Percentiles rank a stretch among this genome's conserved stretches.
Conservation (phyloP, 2,113 vertebrate species). For the Pelobates fuscus region DNA sequence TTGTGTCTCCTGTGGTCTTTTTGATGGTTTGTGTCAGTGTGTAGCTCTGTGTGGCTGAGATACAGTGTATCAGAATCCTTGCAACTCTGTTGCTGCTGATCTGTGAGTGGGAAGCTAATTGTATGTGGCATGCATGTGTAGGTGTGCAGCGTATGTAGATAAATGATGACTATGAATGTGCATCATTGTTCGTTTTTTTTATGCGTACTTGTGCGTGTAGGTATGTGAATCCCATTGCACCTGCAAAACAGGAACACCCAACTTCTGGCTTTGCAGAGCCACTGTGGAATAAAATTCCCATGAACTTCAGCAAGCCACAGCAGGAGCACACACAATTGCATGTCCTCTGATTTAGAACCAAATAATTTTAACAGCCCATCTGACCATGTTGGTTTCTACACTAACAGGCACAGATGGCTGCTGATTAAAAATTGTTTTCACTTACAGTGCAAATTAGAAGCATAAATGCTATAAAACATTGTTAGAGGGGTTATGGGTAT, state of each 20-base stretch:
- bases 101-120: constrained; percentile 42
- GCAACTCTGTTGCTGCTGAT: neutral
- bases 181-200: constrained; percentile 20
- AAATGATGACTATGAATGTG: constrained; percentile 4
- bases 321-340: no score
- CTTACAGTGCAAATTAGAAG: no score
- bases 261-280: neutral
- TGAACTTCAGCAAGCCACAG: neutral
- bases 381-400: no score
- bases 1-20: constrained; percentile 29
- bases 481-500: no score
- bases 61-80: neutral
- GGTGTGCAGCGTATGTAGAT: constrained; percentile 32
- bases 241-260: neutral
- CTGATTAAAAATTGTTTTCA: no score
- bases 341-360: no score
- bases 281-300: neutral
- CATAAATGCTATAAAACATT: no score
- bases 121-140: constrained; percentile 39
- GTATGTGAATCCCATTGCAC: constrained; percentile 5
- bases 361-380: no score
- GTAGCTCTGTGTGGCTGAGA: constrained; percentile 2
- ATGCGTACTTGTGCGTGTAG: neutral
- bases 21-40: constrained; percentile 13
- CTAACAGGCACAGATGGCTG: no score